Evolutionary conservation across 2,888 invertebrate species (phyloP).

Genomic region (Ceraclea dissimilis): DNA sequence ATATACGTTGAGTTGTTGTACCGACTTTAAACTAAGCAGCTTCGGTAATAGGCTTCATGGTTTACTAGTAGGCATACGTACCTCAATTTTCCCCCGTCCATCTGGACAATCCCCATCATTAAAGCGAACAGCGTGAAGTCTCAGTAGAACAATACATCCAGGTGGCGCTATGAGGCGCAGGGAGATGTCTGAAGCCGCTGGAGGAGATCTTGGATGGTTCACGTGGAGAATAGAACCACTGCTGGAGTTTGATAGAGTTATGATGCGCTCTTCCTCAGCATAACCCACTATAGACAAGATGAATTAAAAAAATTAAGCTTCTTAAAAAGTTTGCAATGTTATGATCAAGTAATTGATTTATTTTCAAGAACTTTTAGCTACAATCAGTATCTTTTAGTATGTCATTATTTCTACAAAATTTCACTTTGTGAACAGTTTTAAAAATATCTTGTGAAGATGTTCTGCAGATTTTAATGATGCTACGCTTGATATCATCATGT

Average conservation of each 20-base stretch:
- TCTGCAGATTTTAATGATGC: too few species aligned
- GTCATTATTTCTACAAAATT: too few species aligned
- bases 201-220: conserved; percentile 51
- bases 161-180: conserved; percentile 51
- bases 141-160: conserved; percentile 45
- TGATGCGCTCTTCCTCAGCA: conserved; percentile 38
- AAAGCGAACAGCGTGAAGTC: conserved; percentile 42
- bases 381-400: too few species aligned
- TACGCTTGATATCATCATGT: too few species aligned
- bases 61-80: too few species aligned
- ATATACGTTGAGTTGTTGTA: too few species aligned
- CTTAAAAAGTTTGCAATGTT: too few species aligned
- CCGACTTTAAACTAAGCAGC: too few species aligned
- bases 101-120: conserved; percentile 33
- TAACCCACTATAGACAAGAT: conserved; percentile 29
- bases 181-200: conserved; percentile 45
- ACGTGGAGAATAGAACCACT: conserved; percentile 47
- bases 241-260: conserved; percentile 39
- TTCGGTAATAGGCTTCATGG: too few species aligned
- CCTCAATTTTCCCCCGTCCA: conserved; percentile 32
- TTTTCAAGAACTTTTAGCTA: conserved; percentile 5
- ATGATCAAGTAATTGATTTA: not conserved
- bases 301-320: too few species aligned
- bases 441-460: too few species aligned
- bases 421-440: too few species aligned